Evolutionary conservation across 2,113 vertebrate genomes (phyloP), one percentile per base, ranked within the genome.

Genomic region (Archocentrus centrarchus): DNA sequence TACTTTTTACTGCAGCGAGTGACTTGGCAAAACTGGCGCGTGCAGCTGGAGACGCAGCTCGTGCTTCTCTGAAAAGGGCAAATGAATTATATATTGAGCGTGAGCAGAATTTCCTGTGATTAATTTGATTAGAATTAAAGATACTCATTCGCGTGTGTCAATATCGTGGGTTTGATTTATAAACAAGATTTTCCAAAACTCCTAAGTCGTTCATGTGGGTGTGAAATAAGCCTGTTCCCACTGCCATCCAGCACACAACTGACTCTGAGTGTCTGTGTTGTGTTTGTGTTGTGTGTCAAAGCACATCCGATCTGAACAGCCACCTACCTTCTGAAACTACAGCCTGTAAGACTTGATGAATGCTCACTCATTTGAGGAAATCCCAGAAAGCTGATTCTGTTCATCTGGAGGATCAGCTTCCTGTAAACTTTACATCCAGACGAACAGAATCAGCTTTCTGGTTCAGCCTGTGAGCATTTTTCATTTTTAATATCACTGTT

Each of bases 231-330:
- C 39, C 41, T 18, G 22, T 47, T 85, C 60, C 32, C 18, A 18
- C 18, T 24, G 24, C 30, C 59, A 70, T 75, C 14, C 39, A n/a
- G 35, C 59, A 50, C 66, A 50, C 15, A 2, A 37, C 44, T 57
- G 53, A 75, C 58, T 64, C 58, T 55, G 57, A 59, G 4, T 35
- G 35, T 6, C 24, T 24, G 24, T 24, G 24, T 35, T 35, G 35
- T 6, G 35, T 30, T 35, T 35, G 35, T 35, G 35, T 35, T 35
- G 35, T 7, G 35, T 37, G 37, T 37, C 37, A 27, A 50, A 81
- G 75, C 78, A 77, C 22, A 75, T 88, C 80, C 6, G 61, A 80
- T 88, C 60, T 59, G 3, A 80, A 39, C 41, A 59, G 66, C 9
- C 30, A 41, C 61, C 47, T 62, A 80, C 62, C 22, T n/a, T 47